Percentiles rank a stretch among this genome's conserved stretches.
Evolutionary conservation across 2,797 vertebrate species (phyloP).

Genomic region (Arctocebus calabarensis): DNA sequence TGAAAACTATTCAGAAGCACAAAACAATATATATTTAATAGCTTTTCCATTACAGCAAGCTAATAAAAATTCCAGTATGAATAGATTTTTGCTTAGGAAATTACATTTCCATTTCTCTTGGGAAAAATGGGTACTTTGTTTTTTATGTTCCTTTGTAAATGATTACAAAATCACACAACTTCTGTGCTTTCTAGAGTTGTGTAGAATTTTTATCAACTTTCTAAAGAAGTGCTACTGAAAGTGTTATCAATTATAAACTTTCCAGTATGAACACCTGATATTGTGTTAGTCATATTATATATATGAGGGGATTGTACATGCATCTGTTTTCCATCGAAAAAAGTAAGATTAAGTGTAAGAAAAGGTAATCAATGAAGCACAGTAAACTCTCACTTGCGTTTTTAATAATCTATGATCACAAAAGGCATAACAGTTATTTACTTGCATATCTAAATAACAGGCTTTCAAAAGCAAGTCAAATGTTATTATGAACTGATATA

Average conservation of each 20-base stretch:
- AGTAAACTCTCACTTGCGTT: constrained; percentile 71
- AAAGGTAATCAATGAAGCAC: constrained; percentile 76
- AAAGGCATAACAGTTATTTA: constrained; percentile 70
- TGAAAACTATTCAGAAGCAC: constrained; percentile 62
- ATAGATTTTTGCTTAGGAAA: constrained; percentile 73
- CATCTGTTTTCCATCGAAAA: constrained; percentile 66
- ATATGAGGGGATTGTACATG: constrained; percentile 53
- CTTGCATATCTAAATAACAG: constrained; percentile 72
- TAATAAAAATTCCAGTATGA: constrained; percentile 78
- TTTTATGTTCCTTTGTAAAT: constrained; percentile 72
- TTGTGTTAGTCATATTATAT: constrained; percentile 62
- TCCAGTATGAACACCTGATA: constrained; percentile 62
- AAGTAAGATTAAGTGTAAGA: constrained; percentile 79
- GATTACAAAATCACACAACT: constrained; percentile 61
- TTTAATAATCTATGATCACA: constrained; percentile 81
- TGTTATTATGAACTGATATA: constrained; percentile 66
- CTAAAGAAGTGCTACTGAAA: constrained; percentile 47
- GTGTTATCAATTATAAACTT: constrained; percentile 61
- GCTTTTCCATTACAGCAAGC: constrained; percentile 76
- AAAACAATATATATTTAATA: constrained; percentile 77
- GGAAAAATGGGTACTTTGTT: constrained; percentile 75
- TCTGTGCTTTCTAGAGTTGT: constrained; percentile 43
- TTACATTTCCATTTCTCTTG: constrained; percentile 79
- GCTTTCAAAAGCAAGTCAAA: constrained; percentile 76
- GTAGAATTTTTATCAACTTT: constrained; percentile 52